Conservation (phyloP, 2,797 vertebrate genomes). For the Brotula barbata region DNA sequence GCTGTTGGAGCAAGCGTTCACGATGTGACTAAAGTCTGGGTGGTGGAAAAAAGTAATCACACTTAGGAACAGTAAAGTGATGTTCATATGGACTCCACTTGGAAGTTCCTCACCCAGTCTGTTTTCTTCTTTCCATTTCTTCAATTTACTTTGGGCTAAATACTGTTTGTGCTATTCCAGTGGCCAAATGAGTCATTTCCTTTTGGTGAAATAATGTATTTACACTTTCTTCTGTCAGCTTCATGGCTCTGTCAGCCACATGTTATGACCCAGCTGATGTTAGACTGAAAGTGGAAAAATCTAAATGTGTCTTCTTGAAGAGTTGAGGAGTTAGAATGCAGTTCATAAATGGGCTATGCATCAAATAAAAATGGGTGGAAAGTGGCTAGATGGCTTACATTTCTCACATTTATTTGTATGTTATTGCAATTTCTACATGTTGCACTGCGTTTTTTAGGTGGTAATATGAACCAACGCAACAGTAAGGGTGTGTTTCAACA, state of each 20-base stretch:
- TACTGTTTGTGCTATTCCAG: conserved; percentile 5
- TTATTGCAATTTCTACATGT: too few relatives aligned
- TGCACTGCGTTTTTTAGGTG: not conserved
- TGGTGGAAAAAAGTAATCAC: conserved; percentile 69
- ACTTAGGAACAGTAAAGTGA: conserved; percentile 40
- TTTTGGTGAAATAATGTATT: conserved; percentile 37
- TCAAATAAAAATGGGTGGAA: too few relatives aligned
- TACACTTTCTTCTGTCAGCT: conserved; percentile 30
- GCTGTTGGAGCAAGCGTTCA: conserved; percentile 19
- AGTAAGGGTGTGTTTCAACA: not conserved
- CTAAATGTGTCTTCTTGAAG: not conserved
- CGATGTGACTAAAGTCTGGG: conserved; percentile 60
- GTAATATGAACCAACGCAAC: not conserved
- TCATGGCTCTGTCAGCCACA: conserved; percentile 11
- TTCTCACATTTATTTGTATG: too few relatives aligned
- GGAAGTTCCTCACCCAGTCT: conserved; percentile 32
- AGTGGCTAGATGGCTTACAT: too few relatives aligned
- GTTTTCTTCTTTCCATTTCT: conserved; percentile 50
- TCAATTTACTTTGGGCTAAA: conserved; percentile 21
- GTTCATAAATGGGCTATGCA: too few relatives aligned
- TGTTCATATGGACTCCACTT: conserved; percentile 25
- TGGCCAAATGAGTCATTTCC: conserved; percentile 33
- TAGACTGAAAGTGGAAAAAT: not conserved
- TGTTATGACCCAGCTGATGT: conserved; percentile 8
- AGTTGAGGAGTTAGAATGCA: conserved; percentile 1